Conservation (phyloP, 2,113 vertebrate species). For the Chaenogobius annularis region DNA sequence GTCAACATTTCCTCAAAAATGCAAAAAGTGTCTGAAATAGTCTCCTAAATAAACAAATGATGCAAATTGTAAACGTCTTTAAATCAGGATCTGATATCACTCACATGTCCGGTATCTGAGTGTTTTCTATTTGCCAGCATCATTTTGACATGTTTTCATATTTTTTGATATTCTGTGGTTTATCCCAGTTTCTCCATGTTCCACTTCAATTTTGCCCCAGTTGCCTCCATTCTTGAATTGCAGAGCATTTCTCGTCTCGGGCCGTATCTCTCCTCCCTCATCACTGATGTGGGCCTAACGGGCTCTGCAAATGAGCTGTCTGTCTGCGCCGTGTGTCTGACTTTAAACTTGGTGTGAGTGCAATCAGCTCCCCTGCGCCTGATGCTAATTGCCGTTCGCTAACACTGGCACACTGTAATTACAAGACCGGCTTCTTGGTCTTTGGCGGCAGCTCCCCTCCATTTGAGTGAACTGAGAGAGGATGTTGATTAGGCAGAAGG, state of each 20-base stretch:
- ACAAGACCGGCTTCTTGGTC: constrained; percentile 52
- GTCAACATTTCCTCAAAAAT: too few relatives aligned
- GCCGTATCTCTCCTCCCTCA: neutral
- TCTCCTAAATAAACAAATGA: too few relatives aligned
- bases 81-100: too few relatives aligned
- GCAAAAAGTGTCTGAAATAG: too few relatives aligned
- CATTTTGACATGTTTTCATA: too few relatives aligned
- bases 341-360: constrained; percentile 56
- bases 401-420: constrained; percentile 71
- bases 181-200: too few relatives aligned
- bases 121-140: too few relatives aligned
- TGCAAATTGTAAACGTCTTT: too few relatives aligned
- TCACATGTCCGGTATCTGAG: too few relatives aligned
- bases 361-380: constrained; percentile 67
- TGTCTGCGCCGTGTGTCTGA: constrained; percentile 33
- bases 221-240: too few relatives aligned
- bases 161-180: too few relatives aligned
- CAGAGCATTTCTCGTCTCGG: neutral
- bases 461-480: constrained; percentile 68
- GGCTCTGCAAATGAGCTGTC: neutral
- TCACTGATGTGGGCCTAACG: neutral
- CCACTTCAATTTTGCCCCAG: too few relatives aligned
- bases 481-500: constrained; percentile 68
- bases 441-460: constrained; percentile 54
- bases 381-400: constrained; percentile 71